Evolutionary conservation across 2,113 vertebrate genomes (phyloP), one percentile per base, ranked within the genome.

Genomic region (Irena cyanogastra): DNA sequence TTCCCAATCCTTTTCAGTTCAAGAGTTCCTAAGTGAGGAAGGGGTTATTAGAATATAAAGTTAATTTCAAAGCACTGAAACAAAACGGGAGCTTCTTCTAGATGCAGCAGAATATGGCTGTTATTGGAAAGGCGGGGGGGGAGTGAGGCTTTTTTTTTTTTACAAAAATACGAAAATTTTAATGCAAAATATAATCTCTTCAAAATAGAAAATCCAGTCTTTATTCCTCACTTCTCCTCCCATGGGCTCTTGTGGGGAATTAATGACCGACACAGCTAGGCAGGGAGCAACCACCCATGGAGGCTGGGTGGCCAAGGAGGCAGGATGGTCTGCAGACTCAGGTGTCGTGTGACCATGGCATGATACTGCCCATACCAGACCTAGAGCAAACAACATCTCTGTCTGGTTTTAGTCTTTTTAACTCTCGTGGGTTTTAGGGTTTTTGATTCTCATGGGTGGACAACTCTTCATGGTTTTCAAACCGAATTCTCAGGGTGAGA

Each of bases 201-300:
- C 39, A 23, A 50, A 94, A 64, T 1, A 47, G 18, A 31, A 47
- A 83, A 50, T 35, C 9, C 8, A 61, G 7, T 45, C 33, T 83
- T n/a, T 60, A 4, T 52, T 89, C 14, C 15, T 77, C n/a, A 13
- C 6, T 65, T 39, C 52, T 71, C 23, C 70, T 90, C 47, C 57
- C 23, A 2, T 19, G 23, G 35, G 42, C 10, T 64, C 49, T 10
- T 37, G 9, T 7, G 12, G 31, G 42, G 22, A 15, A 28, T n/a
- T 39, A 42, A 24, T 35, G 31, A 28, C 33, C 0, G 1, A 16
- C 1, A 0, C 9, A 39, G 41, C 16, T 23, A 26, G 49, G 35
- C 49, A 72, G 57, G 53, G 27, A 52, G 63, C 22, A 63, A 53
- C 37, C 3, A 1, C 9, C 28, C 31, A 20, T 30, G 18, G 8